Evolutionary conservation across 92 coral and sea anemone genomes (phyloP), one percentile per base, ranked within the genome.

Genomic region (Zoanthus solanderi): DNA sequence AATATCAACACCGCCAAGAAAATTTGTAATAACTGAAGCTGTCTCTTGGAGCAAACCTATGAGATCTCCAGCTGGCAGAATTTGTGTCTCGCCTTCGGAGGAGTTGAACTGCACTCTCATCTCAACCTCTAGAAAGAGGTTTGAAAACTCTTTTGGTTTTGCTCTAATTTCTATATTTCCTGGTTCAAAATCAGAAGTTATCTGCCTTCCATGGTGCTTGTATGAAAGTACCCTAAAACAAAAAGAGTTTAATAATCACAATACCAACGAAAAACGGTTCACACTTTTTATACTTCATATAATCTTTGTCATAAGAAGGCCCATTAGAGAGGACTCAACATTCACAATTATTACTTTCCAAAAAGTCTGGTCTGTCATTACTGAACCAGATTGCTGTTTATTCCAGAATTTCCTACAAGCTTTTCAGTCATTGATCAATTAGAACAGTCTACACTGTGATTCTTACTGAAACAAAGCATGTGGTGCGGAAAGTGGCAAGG

Each of bases 61-160:
- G 34, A 81, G 75, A 48, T 81, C 75, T 2, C 47, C 60, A 1
- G 5, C 52, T 47, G 46, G 42, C 0, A 81, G 63, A 2, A 9
- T 12, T 46, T 2, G 75, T 16, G 45, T 66, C 28, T 81, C 47
- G 9, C 69, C 44, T 42, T 57, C 65, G n/a, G n/a, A 58, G 65
- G 72, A 11, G 45, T 65, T 80, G 11, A 13, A n/a, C 10, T 61
- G 32, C 18, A 80, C 61, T 8, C 58, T 17, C 31, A 80, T 61
- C 47, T 80, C 75, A 65, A 80, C 84, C 46, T 80, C 84, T 7
- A 80, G 84, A 34, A 80, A 73, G 9, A 65, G 57, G 72, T 80
- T 67, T 81, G 85, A 67, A 46, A 81, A 81, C 66, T 44, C 46
- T 23, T 47, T 81, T 46, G 85, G 85, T 66, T 66, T 46, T 13